These are phyloP conservation scores for Mus caroli DNA, from an alignment of 2,797 vertebrate genomes.

Conservation along the genomic window DNA sequence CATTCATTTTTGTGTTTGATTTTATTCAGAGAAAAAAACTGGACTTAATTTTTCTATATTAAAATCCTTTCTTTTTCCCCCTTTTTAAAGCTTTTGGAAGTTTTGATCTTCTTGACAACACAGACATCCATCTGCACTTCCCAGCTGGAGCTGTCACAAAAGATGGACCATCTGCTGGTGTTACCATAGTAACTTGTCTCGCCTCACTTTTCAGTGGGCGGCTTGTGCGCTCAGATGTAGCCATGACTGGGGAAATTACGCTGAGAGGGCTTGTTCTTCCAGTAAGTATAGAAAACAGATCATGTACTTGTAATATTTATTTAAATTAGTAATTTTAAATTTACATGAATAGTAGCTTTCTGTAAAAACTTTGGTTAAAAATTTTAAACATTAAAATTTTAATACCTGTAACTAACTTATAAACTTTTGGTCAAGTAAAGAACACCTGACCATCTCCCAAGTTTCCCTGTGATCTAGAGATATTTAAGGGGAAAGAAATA, in stretches of 20 bases:
- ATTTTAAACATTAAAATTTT: not conserved
- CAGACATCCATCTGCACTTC: slow-evolving; percentile 99
- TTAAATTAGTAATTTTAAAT: slow-evolving; percentile 16
- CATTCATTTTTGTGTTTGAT: slow-evolving; percentile 32
- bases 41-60: slow-evolving; percentile 83
- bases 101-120: slow-evolving; percentile 97
- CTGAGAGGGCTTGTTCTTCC: slow-evolving; percentile 97
- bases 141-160: slow-evolving; percentile 99
- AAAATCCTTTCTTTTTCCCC: slow-evolving; percentile 65
- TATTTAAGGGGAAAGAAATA: not conserved
- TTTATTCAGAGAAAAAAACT: slow-evolving; percentile 64
- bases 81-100: slow-evolving; percentile 92
- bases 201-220: slow-evolving; percentile 97
- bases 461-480: not conserved
- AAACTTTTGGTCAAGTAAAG: slow-evolving; percentile 29
- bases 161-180: slow-evolving; percentile 98
- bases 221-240: slow-evolving; percentile 96
- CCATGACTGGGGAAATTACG: slow-evolving; percentile 99
- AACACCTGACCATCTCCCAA: not conserved
- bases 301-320: not conserved
- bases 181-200: slow-evolving; percentile 98
- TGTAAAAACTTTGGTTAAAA: slow-evolving; percentile 26
- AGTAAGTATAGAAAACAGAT: slow-evolving; percentile 89
- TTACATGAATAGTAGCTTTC: not conserved
- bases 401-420: not conserved